A percentile compares a stretch with the other conserved stretches of the same genome.
These are phyloP conservation scores for Ochropleura plecta DNA, from an alignment of 2,888 invertebrate genomes.

Conservation along the genomic window DNA sequence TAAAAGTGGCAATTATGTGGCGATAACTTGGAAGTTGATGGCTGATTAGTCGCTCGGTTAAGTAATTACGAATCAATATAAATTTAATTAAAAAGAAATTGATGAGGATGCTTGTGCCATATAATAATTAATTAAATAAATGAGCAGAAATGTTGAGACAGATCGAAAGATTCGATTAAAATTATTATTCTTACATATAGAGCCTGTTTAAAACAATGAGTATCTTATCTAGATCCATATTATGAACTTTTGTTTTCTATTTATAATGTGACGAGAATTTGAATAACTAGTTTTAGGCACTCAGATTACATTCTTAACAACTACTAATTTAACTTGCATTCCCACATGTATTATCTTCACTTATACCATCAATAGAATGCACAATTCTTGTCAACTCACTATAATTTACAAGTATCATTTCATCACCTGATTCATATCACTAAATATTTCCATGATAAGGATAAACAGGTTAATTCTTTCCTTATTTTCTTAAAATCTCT, in stretches of 20 bases:
- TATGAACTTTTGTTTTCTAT: not conserved
- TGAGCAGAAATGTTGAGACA: not conserved
- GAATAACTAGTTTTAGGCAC: conserved; percentile 6
- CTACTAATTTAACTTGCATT: not conserved
- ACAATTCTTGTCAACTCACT: not conserved
- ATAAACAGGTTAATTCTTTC: not conserved
- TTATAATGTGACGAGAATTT: conserved; percentile 1
- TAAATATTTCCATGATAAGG: conserved; percentile 4
- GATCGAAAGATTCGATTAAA: not conserved
- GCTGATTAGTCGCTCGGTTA: conserved; percentile 29
- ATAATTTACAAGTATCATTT: conserved; percentile 22
- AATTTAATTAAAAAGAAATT: conserved; percentile 4
- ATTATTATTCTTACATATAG: not conserved
- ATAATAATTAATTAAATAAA: conserved; percentile 7
- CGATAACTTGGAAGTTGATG: conserved; percentile 47
- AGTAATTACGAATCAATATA: conserved; percentile 37
- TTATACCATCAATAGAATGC: conserved; percentile 5
- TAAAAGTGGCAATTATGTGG: conserved; percentile 61
- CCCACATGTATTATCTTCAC: not conserved
- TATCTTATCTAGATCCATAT: not conserved
- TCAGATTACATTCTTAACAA: not conserved
- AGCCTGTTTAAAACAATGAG: not conserved
- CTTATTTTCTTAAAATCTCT: not conserved
- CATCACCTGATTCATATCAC: not conserved
- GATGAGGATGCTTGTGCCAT: conserved; percentile 7